Conservation (phyloP, 2,888 invertebrate species). For the Piscicola geometra region DNA sequence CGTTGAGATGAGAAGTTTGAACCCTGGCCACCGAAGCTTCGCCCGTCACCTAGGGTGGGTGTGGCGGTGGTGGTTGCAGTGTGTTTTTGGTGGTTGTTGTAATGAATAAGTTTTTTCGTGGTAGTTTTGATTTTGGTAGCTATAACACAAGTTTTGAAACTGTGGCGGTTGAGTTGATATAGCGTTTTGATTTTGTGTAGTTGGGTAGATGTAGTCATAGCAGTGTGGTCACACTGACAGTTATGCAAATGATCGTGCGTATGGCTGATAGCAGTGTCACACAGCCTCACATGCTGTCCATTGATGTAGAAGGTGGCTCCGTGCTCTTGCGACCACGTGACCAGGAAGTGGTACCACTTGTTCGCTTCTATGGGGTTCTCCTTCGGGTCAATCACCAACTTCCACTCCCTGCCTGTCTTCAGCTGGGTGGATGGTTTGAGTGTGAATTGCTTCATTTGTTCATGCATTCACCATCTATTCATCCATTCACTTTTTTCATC, state of each 20-base stretch:
- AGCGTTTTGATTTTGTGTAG: too few species aligned
- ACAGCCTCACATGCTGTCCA: constrained; percentile 45
- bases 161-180: too few species aligned
- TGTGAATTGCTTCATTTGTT: neutral
- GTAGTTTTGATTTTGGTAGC: too few species aligned
- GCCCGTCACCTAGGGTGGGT: constrained; percentile 8
- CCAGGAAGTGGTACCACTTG: constrained; percentile 53
- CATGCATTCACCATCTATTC: neutral
- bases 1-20: neutral
- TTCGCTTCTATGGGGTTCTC: neutral
- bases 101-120: too few species aligned
- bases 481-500: neutral
- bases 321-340: constrained; percentile 47
- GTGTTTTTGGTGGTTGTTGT: too few species aligned
- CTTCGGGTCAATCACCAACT: constrained; percentile 36
- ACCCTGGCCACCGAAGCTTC: neutral
- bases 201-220: too few species aligned
- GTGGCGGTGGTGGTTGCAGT: too few species aligned
- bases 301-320: constrained; percentile 50
- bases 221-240: too few species aligned
- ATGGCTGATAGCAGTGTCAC: neutral
- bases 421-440: neutral
- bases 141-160: too few species aligned
- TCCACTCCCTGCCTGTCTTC: constrained; percentile 50
- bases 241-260: too few species aligned